Conservation (phyloP, 2,888 invertebrate species). For the Glyphotaelius pellucidus region DNA sequence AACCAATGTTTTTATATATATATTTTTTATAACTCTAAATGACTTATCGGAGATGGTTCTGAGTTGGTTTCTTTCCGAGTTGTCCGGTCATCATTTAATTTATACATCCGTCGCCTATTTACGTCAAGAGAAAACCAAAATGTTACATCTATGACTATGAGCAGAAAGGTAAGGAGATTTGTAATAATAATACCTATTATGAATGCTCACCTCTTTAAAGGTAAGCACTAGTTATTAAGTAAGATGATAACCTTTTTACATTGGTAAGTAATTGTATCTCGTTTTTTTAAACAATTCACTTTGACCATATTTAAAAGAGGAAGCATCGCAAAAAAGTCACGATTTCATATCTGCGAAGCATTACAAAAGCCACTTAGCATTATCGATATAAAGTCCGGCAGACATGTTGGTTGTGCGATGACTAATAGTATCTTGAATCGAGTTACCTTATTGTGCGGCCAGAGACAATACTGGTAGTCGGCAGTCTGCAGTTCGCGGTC, state of each 20-base stretch:
- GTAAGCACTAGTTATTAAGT: not conserved
- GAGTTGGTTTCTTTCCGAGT: too few relatives aligned
- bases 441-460: constrained; percentile 44
- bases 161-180: too few relatives aligned
- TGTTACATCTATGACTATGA: too few relatives aligned
- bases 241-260: not conserved
- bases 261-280: not conserved
- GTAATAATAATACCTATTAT: too few relatives aligned
- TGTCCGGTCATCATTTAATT: too few relatives aligned
- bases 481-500: not conserved
- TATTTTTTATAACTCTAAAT: too few relatives aligned
- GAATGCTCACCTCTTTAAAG: not conserved
- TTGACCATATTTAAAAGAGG: not conserved
- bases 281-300: not conserved
- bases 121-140: too few relatives aligned
- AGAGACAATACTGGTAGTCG: constrained; percentile 43
- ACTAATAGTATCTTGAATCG: constrained; percentile 21
- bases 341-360: not conserved
- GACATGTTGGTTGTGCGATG: constrained; percentile 29
- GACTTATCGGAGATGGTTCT: too few relatives aligned
- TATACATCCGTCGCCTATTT: too few relatives aligned
- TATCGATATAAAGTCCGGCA: constrained; percentile 34
- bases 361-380: not conserved
- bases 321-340: constrained; percentile 4
- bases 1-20: too few relatives aligned